A percentile compares a stretch with the other conserved stretches of the same genome.
These are phyloP conservation scores for Patella ulyssiponensis DNA, from an alignment of 2,888 invertebrate genomes.

Conservation along the genomic window DNA sequence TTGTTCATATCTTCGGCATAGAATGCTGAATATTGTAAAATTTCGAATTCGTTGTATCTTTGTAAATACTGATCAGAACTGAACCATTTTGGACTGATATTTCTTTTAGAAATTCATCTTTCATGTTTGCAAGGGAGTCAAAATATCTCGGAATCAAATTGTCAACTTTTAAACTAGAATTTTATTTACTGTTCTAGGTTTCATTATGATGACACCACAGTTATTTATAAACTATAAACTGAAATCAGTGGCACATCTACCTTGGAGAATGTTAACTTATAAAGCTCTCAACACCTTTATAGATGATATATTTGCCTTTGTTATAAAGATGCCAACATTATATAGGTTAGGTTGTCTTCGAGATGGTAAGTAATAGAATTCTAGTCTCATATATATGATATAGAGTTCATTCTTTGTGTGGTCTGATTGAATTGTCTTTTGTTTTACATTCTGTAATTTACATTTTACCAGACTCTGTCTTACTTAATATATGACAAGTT, in stretches of 20 bases:
- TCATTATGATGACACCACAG: constrained; percentile 99
- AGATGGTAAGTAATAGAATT: constrained; percentile 79
- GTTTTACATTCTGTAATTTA: too few relatives aligned
- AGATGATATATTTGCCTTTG: constrained; percentile 99
- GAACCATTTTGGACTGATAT: too few relatives aligned
- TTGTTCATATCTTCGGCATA: too few relatives aligned
- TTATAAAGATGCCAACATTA: constrained; percentile 99
- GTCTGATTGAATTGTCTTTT: not conserved
- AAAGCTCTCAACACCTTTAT: constrained; percentile 99
- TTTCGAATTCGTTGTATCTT: too few relatives aligned
- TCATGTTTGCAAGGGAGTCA: too few relatives aligned
- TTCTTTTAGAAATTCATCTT: too few relatives aligned
- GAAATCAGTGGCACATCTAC: constrained; percentile 98
- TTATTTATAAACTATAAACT: constrained; percentile 99
- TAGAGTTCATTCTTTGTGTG: not conserved
- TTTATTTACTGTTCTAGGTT: constrained; percentile 77
- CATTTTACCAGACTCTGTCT: too few relatives aligned
- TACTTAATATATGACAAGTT: too few relatives aligned
- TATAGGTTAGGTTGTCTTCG: constrained; percentile 98
- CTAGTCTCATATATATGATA: not conserved
- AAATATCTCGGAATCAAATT: too few relatives aligned
- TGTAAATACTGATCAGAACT: too few relatives aligned
- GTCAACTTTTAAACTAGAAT: not conserved
- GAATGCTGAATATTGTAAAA: too few relatives aligned
- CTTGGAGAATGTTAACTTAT: constrained; percentile 99